A percentile compares a stretch with the other conserved stretches of the same genome.
phyloP scores from a whole-genome alignment of 1,140 invertebrate genomes.

The Zaprionus africanus region DNA sequence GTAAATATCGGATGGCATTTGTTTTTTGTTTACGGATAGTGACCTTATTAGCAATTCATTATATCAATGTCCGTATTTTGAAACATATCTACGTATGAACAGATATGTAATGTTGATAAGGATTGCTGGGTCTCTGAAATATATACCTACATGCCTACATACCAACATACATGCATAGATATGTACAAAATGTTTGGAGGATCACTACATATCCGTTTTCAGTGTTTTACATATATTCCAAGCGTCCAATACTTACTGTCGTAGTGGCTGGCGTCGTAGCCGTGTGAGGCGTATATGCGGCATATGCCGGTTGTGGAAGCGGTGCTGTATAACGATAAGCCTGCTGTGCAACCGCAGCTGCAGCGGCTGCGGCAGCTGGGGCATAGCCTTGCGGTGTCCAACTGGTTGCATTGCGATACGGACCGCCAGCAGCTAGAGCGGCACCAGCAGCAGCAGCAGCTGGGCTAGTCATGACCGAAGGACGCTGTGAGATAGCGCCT shows the following conservation, averaged over 20 bases:
- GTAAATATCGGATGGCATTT: too few relatives aligned
- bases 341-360: conserved; percentile 81
- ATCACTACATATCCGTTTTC: background rate
- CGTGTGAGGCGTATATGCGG: conserved; percentile 83
- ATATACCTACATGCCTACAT: conserved; percentile 21
- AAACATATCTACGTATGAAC: too few relatives aligned
- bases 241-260: conserved; percentile 71
- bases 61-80: too few relatives aligned
- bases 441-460: conserved; percentile 81
- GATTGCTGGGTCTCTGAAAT: too few relatives aligned
- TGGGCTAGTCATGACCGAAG: conserved; percentile 83
- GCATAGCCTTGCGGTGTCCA: conserved; percentile 84
- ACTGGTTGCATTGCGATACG: conserved; percentile 81
- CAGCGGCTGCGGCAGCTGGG: conserved; percentile 77
- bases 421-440: conserved; percentile 77
- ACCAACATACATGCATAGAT: conserved; percentile 2
- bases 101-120: too few relatives aligned
- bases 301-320: conserved; percentile 81
- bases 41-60: too few relatives aligned
- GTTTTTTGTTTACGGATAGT: too few relatives aligned
- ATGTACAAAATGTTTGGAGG: background rate
- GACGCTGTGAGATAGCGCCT: conserved; percentile 74
- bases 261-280: conserved; percentile 80
- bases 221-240: background rate
- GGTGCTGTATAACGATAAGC: conserved; percentile 83